These are phyloP conservation scores for Atractosteus spatula DNA, from an alignment of 2,113 vertebrate genomes.

Conservation along the genomic window DNA sequence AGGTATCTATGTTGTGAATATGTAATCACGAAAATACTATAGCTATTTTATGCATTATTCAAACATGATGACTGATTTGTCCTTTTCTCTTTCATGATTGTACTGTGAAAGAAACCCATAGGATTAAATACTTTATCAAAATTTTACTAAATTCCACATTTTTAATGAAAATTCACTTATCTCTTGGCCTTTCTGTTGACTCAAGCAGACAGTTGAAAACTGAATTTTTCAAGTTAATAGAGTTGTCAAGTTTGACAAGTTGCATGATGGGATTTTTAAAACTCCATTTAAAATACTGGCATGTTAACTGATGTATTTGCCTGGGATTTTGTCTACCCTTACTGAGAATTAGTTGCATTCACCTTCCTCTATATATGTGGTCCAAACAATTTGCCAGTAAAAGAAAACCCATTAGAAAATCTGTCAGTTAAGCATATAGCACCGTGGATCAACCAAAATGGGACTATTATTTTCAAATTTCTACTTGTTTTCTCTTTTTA, in stretches of 20 bases:
- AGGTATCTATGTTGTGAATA: background rate
- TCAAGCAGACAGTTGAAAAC: conserved; percentile 15
- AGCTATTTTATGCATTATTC: conserved; percentile 2
- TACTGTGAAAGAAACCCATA: background rate
- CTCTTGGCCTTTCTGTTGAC: conserved; percentile 8
- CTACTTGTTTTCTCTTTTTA: background rate
- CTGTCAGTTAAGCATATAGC: conserved; percentile 4
- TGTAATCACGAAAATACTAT: background rate
- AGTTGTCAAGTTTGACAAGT: conserved; percentile 30
- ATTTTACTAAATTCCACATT: conserved; percentile 2
- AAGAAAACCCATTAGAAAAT: conserved; percentile 31
- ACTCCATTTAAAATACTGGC: conserved; percentile 32
- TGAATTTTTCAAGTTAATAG: conserved; percentile 38
- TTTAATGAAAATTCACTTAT: conserved; percentile 14
- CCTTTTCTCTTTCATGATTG: background rate
- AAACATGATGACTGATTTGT: background rate
- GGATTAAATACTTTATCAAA: conserved; percentile 8
- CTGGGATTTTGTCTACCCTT: conserved; percentile 1
- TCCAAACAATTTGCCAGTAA: conserved; percentile 28
- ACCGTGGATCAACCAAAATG: background rate
- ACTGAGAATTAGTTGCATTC: conserved; percentile 2
- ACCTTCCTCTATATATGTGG: conserved; percentile 1
- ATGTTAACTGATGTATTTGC: conserved; percentile 9
- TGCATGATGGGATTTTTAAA: conserved; percentile 26
- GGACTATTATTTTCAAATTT: background rate